phyloP scores from a whole-genome alignment of 2,888 invertebrate species.

The Lordiphosa andalusiaca region DNA sequence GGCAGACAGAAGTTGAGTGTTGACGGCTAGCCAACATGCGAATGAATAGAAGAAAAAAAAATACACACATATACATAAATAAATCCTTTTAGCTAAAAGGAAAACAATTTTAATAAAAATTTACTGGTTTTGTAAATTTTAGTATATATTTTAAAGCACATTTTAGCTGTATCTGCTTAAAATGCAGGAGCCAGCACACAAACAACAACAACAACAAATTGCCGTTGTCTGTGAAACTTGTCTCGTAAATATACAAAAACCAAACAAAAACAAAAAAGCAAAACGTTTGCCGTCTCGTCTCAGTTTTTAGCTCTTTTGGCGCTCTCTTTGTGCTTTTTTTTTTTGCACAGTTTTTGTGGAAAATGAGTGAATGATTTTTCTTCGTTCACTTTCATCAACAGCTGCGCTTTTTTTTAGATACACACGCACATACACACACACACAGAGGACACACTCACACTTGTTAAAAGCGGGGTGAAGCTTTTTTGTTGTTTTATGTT shows the following conservation, averaged over 20 bases:
- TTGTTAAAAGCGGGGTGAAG: too few species aligned
- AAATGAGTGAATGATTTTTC: slow-evolving; percentile 61
- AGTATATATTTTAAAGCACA: background rate
- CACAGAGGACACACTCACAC: slow-evolving; percentile 3
- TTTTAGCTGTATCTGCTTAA: background rate
- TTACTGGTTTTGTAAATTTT: background rate
- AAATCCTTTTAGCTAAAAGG: slow-evolving; percentile 18
- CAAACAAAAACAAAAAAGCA: slow-evolving; percentile 15
- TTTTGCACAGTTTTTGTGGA: slow-evolving; percentile 39
- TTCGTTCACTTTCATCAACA: slow-evolving; percentile 67
- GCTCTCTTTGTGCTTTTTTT: slow-evolving; percentile 28
- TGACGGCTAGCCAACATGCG: slow-evolving; percentile 45
- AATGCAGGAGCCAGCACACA: too few species aligned
- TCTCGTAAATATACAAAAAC: slow-evolving; percentile 52
- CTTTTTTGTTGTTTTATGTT: slow-evolving; percentile 44
- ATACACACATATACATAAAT: slow-evolving; percentile 19
- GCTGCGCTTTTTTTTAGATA: slow-evolving; percentile 61
- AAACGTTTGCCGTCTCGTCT: slow-evolving; percentile 50
- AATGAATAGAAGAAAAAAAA: slow-evolving; percentile 25
- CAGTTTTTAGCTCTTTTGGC: slow-evolving; percentile 37
- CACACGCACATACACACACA: slow-evolving; percentile 39
- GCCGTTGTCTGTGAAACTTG: slow-evolving; percentile 41
- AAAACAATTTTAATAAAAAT: slow-evolving; percentile 4
- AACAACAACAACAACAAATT: slow-evolving; percentile 8
- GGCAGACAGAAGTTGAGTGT: slow-evolving; percentile 67